Evolutionary conservation across 2,797 vertebrate species (phyloP), one percentile per base, ranked within the genome.

Genomic region (Amniataba percoides): DNA sequence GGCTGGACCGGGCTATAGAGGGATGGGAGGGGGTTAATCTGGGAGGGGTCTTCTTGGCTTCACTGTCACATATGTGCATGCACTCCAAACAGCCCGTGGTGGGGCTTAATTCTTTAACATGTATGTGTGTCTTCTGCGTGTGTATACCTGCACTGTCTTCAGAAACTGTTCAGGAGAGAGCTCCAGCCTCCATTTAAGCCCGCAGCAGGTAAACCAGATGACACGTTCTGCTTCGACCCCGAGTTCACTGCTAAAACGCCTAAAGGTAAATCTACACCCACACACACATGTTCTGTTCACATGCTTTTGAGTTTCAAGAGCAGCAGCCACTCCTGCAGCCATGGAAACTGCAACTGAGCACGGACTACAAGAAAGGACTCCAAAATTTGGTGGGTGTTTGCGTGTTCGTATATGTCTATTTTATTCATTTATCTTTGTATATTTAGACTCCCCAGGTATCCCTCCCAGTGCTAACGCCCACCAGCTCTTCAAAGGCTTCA

Each of bases 171-270:
- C 94, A 96, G 97, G 91, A 95, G 95, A 94, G 98, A 99, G 90
- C 97, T 99, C 67, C 97, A 97, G 73, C 98, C 98, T 81, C 98
- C 98, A 0, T 99, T 99, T 89, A 98, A 98, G 92, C 98, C 98
- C 61, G 97, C 97, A 77, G 95, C 97, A 88, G 98, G 98, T 88
- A 98, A 98, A 92, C 97, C 98, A 82, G 98, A 99, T 85, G 98
- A 99, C 91, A 99, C 98, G 5, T 99, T 99, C 93, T 99, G 97
- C 94, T 99, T 99, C 58, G 98, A 99, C 95, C 97, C 98, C 25
- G 98, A 99, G 93, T 99, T 99, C 95, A 99, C 98, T 70, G 97
- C 97, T 87, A 99, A 99, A 96, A 99, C 98, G 53, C 98, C 98
- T 86, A 99, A 99, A 97, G 98, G 98, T 99, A 95, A 77, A 78